Base-by-base conservation (phyloP, 2,888 invertebrate species). In the Habrosyne pyritoides region DNA sequence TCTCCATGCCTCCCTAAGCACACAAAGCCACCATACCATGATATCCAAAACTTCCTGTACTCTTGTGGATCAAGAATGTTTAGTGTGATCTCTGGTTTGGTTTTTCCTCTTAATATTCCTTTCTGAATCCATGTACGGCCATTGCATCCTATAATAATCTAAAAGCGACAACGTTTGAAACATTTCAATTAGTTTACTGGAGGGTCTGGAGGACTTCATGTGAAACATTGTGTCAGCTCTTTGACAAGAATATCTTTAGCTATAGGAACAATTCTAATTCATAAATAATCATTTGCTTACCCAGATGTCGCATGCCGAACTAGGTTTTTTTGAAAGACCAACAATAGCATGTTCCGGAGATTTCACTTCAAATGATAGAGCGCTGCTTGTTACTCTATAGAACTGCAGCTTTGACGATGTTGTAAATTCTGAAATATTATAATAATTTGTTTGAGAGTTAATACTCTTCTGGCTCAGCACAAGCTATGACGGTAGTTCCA, bases 31-130 rank as follows among this genome's bases (percentile, higher is more conserved):
- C 84, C 80, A 63, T 86, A 73, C 94, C 94, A 94, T 48, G 84
- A 79, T 33, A 94, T 70, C 83, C 91, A 85, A 68, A 94, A 94
- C 62, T 79, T 87, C 64, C 80, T 87, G 67, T 79, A 90, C 61
- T 91, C 87, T 42, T 85, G 81, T 22, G 75, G 63, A 49, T 73
- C 82, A 21, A 94, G 73, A 55, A 94, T 86, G 52, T 87, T 84
- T 36, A 90, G 89, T 28, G 93, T 94, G 2, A 58, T 59, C 10
- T 57, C 61, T 21, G 60, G 53, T 50, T 65, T 69, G n/a, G 64
- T 64, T 18, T 53, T 36, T 3, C 63, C 64, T 48, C 52, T 56
- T 12, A 55, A 33, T 10, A 28, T n/a, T 28, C 18, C 18, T 53
- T 67, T 74, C 57, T 71, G 75, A 14, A 84, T 77, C 66, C 68